phyloP scores from a whole-genome alignment of 1,140 invertebrate species.

The Tetragonula clypearis region DNA sequence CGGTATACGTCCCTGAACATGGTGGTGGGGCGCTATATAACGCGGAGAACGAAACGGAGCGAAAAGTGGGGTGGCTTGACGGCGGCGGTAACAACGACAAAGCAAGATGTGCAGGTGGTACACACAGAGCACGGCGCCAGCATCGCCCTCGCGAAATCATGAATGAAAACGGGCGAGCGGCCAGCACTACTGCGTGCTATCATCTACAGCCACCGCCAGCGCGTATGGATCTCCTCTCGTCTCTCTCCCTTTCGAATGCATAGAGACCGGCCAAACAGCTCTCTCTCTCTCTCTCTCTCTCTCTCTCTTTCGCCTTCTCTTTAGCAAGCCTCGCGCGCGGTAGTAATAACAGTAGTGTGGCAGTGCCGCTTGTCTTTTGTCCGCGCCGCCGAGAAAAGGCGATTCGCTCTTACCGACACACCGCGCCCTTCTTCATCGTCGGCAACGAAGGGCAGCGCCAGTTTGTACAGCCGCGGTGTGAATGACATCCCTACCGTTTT shows the following conservation, averaged over 20 bases:
- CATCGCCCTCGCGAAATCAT: constrained; percentile 71
- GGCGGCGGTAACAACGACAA: constrained; percentile 28
- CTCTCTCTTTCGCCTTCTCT: background rate
- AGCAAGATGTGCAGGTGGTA: constrained; percentile 61
- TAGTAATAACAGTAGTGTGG: too few relatives aligned
- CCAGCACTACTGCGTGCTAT: constrained; percentile 59
- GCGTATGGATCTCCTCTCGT: constrained; percentile 32
- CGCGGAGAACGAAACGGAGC: background rate
- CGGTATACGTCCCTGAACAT: constrained; percentile 28
- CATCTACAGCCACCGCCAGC: constrained; percentile 11
- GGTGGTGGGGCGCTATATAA: constrained; percentile 1
- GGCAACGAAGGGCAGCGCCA: background rate
- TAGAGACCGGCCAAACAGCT: background rate
- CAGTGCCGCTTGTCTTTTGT: constrained; percentile 41
- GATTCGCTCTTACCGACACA: constrained; percentile 19
- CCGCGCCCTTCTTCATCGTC: background rate
- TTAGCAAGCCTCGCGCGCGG: background rate
- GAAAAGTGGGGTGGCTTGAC: constrained; percentile 10
- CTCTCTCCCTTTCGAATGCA: constrained; percentile 31
- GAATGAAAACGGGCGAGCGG: constrained; percentile 75
- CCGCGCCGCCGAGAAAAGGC: constrained; percentile 46
- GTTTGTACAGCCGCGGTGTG: background rate
- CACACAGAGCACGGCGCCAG: constrained; percentile 53
- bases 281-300: background rate
- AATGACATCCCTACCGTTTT: background rate